Evolutionary conservation across 1,140 invertebrate genomes (phyloP).

Genomic region (Sarcophaga peregrina): DNA sequence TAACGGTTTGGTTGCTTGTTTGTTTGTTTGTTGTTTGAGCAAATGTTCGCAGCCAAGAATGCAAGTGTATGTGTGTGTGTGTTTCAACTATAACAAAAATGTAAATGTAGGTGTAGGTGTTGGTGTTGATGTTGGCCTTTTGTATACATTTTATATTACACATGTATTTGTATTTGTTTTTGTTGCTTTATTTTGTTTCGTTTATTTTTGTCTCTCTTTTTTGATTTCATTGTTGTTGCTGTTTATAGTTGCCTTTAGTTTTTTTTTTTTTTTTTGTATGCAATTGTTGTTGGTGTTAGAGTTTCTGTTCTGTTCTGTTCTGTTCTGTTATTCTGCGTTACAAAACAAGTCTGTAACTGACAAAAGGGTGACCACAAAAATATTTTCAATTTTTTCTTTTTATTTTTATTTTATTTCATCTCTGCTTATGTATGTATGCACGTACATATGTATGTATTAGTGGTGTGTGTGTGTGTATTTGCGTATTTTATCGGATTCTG

Average conservation of each 20-base stretch:
- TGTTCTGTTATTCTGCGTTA: not conserved
- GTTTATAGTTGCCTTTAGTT: not conserved
- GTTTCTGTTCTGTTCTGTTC: not conserved
- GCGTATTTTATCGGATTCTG: too few relatives aligned
- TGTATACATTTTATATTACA: not conserved
- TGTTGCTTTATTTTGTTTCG: not conserved
- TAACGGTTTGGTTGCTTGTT: not conserved
- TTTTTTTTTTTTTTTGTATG: not conserved
- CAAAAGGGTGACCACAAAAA: conserved; percentile 6
- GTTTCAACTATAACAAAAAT: not conserved
- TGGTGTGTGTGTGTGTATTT: too few relatives aligned
- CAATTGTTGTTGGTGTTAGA: conserved; percentile 4
- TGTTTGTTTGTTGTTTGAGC: too few relatives aligned
- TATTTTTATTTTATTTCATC: too few relatives aligned
- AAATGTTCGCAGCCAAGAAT: too few relatives aligned
- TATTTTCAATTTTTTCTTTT: too few relatives aligned
- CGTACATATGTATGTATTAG: too few relatives aligned
- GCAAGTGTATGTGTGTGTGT: not conserved
- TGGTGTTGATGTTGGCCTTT: not conserved
- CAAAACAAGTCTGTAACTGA: not conserved
- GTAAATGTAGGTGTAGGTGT: not conserved
- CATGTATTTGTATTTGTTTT: not conserved
- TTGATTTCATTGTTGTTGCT: too few relatives aligned
- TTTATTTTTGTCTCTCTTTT: not conserved
- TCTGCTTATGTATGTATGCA: too few relatives aligned